phyloP scores from a whole-genome alignment of 2,113 vertebrate genomes.

The Tursiops truncatus region DNA sequence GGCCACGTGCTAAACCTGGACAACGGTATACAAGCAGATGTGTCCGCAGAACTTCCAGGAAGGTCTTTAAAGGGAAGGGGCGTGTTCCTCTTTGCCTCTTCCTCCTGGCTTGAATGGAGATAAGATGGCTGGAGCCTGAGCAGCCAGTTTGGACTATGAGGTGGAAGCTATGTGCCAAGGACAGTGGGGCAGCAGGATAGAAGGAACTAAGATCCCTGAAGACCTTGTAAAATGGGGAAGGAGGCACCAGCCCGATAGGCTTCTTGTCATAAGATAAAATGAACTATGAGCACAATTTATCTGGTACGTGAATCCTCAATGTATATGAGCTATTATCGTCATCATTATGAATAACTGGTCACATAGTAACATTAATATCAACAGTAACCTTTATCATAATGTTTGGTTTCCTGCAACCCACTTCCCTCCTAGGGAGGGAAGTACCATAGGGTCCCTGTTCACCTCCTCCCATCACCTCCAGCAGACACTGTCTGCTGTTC shows the following conservation, averaged over 20 bases:
- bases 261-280: neutral
- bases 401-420: neutral
- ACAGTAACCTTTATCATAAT: neutral
- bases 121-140: neutral
- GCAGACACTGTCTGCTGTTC: neutral
- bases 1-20: neutral
- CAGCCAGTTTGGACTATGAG: neutral
- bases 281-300: accelerated
- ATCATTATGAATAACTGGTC: neutral
- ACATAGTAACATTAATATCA: neutral
- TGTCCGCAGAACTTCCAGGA: neutral
- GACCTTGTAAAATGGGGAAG: neutral
- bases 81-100: neutral
- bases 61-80: neutral
- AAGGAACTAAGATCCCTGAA: neutral
- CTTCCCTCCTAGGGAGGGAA: neutral
- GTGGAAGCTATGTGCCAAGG: neutral
- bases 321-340: neutral
- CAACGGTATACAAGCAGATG: neutral
- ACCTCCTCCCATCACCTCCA: too few relatives aligned
- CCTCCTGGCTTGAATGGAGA: neutral
- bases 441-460: neutral
- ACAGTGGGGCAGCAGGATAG: accelerated
- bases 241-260: too few relatives aligned
- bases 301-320: accelerated